phyloP scores from a whole-genome alignment of 2,888 invertebrate genomes.

The Synanthedon andrenaeformis region DNA sequence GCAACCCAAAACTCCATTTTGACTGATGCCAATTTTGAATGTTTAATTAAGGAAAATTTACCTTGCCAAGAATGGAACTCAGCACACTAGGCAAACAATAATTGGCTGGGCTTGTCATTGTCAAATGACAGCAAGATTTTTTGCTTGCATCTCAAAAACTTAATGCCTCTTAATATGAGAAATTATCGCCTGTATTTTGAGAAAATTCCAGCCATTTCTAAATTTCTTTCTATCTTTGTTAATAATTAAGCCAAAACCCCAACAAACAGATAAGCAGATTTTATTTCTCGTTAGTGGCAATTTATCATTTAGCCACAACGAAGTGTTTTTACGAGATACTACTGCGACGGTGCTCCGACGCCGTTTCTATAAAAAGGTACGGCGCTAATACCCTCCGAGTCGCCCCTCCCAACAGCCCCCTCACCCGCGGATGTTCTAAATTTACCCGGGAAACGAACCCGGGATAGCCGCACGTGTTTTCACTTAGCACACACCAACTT shows the following conservation, averaged over 20 bases:
- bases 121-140: too few relatives aligned
- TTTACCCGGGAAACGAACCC: slow-evolving; percentile 58
- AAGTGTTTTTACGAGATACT: slow-evolving; percentile 39
- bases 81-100: too few relatives aligned
- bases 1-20: too few relatives aligned
- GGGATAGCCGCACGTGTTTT: slow-evolving; percentile 54
- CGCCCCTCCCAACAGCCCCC: slow-evolving; percentile 10
- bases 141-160: too few relatives aligned
- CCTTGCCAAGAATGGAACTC: too few relatives aligned
- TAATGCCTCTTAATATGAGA: too few relatives aligned
- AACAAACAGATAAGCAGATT: background rate
- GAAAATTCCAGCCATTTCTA: too few relatives aligned
- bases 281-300: slow-evolving; percentile 28
- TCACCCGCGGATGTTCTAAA: slow-evolving; percentile 42
- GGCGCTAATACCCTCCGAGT: slow-evolving; percentile 33
- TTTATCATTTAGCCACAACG: slow-evolving; percentile 30
- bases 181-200: too few relatives aligned
- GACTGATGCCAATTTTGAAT: too few relatives aligned
- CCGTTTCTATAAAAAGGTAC: slow-evolving; percentile 65
- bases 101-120: too few relatives aligned
- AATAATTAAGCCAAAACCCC: background rate
- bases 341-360: slow-evolving; percentile 32
- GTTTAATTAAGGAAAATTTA: too few relatives aligned
- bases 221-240: too few relatives aligned
- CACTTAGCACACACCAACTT: slow-evolving; percentile 56